Evolutionary conservation across 2,113 vertebrate species (phyloP).

Genomic region (zebrafish (Danio rerio)): GRCz12tu NC_133185.1:25106001-25106500

Average conservation of each 20-base stretch:
- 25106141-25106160: conserved; percentile 31
- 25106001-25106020: background rate
- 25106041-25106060: conserved; percentile 1
- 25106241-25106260: background rate
- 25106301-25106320: no score
- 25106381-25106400: no score
- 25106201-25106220: background rate
- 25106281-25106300: no score
- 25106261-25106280: no score
- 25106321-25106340: no score
- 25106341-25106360: no score
- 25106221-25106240: background rate
- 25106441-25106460: background rate
- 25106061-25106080: conserved; percentile 15
- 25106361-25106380: background rate
- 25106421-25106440: background rate
- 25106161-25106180: conserved; percentile 18
- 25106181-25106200: background rate
- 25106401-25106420: background rate
- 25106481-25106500: background rate
- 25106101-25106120: background rate
- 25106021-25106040: background rate
- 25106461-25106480: background rate
- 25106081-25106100: background rate
- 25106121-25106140: conserved; percentile 24